Evolutionary conservation across 2,797 vertebrate species (phyloP), one percentile per base, ranked within the genome.

Genomic region (Smutsia gigantea): DNA sequence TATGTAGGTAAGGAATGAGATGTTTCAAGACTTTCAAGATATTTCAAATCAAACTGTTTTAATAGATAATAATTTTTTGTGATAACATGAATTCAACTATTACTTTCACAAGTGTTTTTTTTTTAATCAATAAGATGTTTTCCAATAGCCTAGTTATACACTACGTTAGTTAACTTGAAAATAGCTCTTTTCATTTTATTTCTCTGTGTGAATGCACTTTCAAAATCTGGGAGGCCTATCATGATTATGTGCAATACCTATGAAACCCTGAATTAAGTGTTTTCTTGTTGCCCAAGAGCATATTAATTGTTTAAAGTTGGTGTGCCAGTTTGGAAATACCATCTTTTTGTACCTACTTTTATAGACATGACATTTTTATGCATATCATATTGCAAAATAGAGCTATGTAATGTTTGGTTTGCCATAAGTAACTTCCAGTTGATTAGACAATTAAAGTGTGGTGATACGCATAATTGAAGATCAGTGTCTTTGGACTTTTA

Each of bases 61-160:
- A 79, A 59, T 63, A 90, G 89, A 61, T 79, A 61, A 29, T 79
- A 59, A 74, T 72, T 69, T 95, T 94, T 94, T 92, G 96, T 94
- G 61, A 94, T 88, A 87, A 87, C 91, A 49, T 93, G 21, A 77
- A 89, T 93, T 95, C 31, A 78, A 71, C 89, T 81, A 87, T n/a
- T 49, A n/a, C 18, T 75, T 77, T 27, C 17, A 29, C 10, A 78
- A 88, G 49, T 72, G 19, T 13, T 93, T 74, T 88, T 78, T 78
- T 46, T 2, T 74, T 46, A 82, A 85, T 66, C 53, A 46, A 7
- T 39, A 57, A 82, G 14, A 46, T 23, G 3, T 63, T 77, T 88
- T 79, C 4, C 74, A 84, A 55, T 78, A 31, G 51, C 27, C 0
- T 39, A 18, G 18, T 55, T 31, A 5, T 19, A 17, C 7, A 68